Conservation (phyloP, 23 tunicate genomes). For the Ciona savignyi region DNA sequence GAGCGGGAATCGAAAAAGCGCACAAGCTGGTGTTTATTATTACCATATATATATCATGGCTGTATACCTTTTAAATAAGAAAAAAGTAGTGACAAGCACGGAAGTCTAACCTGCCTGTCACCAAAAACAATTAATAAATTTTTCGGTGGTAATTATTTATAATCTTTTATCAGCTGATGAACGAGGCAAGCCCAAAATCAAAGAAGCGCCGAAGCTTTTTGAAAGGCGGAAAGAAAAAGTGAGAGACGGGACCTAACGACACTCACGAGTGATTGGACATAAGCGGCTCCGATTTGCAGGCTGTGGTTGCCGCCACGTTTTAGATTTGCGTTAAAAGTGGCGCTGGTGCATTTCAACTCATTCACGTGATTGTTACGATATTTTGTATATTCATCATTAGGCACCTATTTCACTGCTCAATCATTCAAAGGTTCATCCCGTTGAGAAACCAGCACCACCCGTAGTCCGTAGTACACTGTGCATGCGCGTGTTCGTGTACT, state of each 20-base stretch:
- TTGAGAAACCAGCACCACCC: not conserved
- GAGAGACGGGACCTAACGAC: not conserved
- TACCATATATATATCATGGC: too few species aligned
- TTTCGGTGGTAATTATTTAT: too few species aligned
- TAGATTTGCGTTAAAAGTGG: not conserved
- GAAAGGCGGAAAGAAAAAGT: constrained; percentile 42
- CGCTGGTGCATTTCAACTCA: not conserved
- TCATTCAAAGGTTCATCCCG: not conserved
- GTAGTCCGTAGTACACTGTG: constrained; percentile 4
- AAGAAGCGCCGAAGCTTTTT: constrained; percentile 67
- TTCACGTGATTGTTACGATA: not conserved
- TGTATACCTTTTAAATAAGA: too few species aligned
- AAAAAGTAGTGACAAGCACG: too few species aligned
- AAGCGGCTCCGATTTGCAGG: not conserved
- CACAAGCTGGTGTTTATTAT: too few species aligned
- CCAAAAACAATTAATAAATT: too few species aligned
- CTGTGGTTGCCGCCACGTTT: not conserved
- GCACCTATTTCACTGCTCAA: not conserved
- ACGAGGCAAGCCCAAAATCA: constrained; percentile 55
- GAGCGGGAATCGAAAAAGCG: too few species aligned
- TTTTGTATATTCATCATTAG: not conserved
- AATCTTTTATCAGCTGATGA: constrained; percentile 21
- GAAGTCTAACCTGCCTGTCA: too few species aligned
- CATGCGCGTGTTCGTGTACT: constrained; percentile 6
- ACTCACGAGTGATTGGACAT: not conserved